phyloP scores from a whole-genome alignment of 1,140 invertebrate genomes.

The Pentalonia nigronervosa region DNA sequence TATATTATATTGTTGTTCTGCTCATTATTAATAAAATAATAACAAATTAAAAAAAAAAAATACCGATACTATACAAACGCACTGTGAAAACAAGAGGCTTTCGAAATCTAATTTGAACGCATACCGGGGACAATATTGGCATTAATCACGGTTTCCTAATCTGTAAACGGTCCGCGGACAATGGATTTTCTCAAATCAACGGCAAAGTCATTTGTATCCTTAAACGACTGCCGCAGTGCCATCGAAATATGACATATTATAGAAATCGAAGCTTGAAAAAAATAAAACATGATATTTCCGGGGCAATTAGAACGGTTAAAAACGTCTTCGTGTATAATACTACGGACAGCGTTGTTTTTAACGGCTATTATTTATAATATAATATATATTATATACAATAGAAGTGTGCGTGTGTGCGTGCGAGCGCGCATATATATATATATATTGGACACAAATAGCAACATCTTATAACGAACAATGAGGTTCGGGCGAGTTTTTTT shows the following conservation, averaged over 20 bases:
- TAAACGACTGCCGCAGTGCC: not conserved
- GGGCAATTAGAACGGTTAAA: not conserved
- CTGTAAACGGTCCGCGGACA: not conserved
- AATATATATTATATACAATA: no score
- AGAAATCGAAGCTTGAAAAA: not conserved
- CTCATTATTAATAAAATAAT: conserved; percentile 3
- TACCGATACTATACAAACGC: not conserved
- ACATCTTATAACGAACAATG: not conserved
- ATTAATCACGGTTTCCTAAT: conserved; percentile 27
- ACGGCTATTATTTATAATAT: not conserved
- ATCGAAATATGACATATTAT: not conserved
- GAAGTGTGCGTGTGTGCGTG: no score
- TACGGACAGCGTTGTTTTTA: not conserved
- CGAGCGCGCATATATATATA: not conserved
- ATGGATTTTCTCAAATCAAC: not conserved
- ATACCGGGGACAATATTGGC: not conserved
- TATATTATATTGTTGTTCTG: not conserved
- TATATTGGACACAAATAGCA: not conserved
- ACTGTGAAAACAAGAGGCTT: not conserved
- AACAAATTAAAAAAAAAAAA: not conserved
- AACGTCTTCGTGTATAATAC: not conserved
- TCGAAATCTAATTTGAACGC: not conserved
- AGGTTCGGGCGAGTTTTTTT: not conserved
- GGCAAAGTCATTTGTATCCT: not conserved
- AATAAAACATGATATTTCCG: not conserved